A percentile compares a stretch with the other conserved stretches of the same genome.
Conservation (phyloP, 2,888 invertebrate species). For the Metopia argyrocephala region DNA sequence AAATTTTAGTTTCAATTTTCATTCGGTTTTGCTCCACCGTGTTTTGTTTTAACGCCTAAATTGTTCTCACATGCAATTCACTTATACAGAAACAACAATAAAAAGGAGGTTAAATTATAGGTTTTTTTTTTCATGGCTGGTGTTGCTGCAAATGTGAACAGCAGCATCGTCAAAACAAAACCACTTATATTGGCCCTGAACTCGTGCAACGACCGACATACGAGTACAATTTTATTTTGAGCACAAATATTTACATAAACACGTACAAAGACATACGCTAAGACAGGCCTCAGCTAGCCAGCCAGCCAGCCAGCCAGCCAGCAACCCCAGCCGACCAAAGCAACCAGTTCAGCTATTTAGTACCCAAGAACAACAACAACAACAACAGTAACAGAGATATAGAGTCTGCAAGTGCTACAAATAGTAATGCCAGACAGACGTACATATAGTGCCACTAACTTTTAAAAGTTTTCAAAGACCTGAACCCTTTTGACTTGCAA, state of each 20-base stretch:
- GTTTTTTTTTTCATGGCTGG: background rate
- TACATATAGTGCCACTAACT: background rate
- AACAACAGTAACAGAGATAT: too few species aligned
- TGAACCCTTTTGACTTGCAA: background rate
- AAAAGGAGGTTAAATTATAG: conserved; percentile 58
- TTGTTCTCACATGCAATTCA: conserved; percentile 47
- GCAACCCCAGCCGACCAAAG: background rate
- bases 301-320: conserved; percentile 14
- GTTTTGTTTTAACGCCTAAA: conserved; percentile 31
- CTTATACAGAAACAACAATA: too few species aligned
- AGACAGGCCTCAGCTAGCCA: background rate
- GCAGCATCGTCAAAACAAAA: conserved; percentile 26
- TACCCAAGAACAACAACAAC: background rate
- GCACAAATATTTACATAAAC: conserved; percentile 12
- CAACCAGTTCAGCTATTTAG: background rate
- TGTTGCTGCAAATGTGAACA: conserved; percentile 25
- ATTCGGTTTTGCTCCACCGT: conserved; percentile 17
- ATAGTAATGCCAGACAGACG: background rate
- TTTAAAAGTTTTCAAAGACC: background rate
- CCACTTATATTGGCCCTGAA: conserved; percentile 60
- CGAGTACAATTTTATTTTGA: conserved; percentile 44
- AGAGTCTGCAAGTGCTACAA: background rate
- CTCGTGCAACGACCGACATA: conserved; percentile 66
- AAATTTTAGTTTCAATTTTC: too few species aligned
- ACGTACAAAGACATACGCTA: background rate